Evolutionary conservation across 1,140 invertebrate genomes (phyloP), one percentile per base, ranked within the genome.

Genomic region (Drosophila nasuta): DNA sequence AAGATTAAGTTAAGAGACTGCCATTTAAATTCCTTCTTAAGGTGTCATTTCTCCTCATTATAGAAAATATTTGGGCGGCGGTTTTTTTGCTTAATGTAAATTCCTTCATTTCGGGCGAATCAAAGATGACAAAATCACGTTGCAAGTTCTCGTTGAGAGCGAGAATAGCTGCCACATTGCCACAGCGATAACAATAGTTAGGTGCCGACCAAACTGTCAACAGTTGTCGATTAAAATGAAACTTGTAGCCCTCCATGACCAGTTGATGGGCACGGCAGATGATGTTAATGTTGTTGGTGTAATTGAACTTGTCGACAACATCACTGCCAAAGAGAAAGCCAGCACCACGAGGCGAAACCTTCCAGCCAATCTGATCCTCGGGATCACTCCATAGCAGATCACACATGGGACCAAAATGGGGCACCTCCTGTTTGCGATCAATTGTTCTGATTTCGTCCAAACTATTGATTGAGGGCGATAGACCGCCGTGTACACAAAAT

Each of bases 381-480:
- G 99, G 99, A 94, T 99, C 99, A 79, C 98, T 99, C 99, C 99
- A 99, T 5, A 99, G 93, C 48, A 99, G 93, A 94, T 99, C 99
- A 93, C 99, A 99, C 99, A 99, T 99, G n/a, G 99, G 98, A 8
- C 99, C 99, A 93, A 99, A 99, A 81, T 99, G 99, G 25, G 99
- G 99, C 59, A 99, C 98, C 94, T 99, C 98, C 93, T 99, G 99
- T 93, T 99, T 99, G 78, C 98, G 95, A 93, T 99, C 99, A 93
- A 99, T 99, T n/a, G 97, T 97, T 81, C 99, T 95, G 88, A 99
- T 99, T 94, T 99, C 98, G 94, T 99, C 99, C 58, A 99, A 95
- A 3, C 98, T 99, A 93, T 99, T 98, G 93, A 99, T 99, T 20
- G 98, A 99, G 10, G 99, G 99, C 11, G 98, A 99, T 5, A 99